Evolutionary conservation across 2,113 vertebrate genomes (phyloP).

Genomic region (Azemiops feae): DNA sequence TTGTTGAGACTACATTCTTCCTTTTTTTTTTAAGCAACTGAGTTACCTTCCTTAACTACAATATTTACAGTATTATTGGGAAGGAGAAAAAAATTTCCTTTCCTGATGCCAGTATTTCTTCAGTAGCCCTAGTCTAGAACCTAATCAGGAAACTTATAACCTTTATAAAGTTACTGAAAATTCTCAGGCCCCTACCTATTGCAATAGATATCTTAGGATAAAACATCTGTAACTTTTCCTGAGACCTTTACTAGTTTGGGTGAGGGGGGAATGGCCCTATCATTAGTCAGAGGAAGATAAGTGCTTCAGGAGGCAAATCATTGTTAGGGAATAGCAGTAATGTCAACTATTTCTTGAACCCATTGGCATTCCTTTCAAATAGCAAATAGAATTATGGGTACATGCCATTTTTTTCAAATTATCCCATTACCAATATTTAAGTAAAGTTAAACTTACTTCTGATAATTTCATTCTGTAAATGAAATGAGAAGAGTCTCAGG

Average conservation of each 20-base stretch:
- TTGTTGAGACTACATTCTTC: constrained; percentile 58
- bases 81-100: not conserved
- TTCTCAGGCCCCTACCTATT: not conserved
- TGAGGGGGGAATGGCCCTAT: not conserved
- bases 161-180: not conserved
- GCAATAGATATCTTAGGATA: not conserved
- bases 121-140: not conserved
- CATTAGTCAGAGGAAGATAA: not conserved
- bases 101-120: not conserved
- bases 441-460: not conserved
- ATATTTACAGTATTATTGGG: not conserved
- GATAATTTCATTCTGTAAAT: not conserved
- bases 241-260: not conserved
- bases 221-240: not conserved
- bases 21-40: not conserved
- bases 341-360: not conserved
- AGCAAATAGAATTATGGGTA: not conserved
- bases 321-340: not conserved
- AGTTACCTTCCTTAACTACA: not conserved
- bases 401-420: not conserved
- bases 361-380: not conserved
- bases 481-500: not conserved
- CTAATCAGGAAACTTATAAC: not conserved
- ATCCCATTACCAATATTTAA: not conserved
- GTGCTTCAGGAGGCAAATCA: not conserved